Evolutionary conservation across 2,888 invertebrate species (phyloP), one percentile per base, ranked within the genome.

Genomic region (Epinotia brunnichana): DNA sequence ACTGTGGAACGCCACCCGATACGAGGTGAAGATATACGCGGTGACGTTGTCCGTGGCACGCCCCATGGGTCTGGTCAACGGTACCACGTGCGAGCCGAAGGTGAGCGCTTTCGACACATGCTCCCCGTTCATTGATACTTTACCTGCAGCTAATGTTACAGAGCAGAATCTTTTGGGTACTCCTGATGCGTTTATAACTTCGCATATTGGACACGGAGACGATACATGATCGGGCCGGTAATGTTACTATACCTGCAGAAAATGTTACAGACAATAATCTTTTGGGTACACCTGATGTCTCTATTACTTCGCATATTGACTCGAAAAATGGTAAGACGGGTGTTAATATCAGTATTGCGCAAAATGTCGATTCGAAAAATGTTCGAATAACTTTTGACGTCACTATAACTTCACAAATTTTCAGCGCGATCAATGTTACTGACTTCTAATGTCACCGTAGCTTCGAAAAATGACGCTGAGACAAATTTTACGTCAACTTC

Each of bases 1-100:
- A 54, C 76, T 93, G 0, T 86, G 86, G 79, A 93, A 93, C 74
- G 82, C 86, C 69, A 90, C 92, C 0, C 83, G 84, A 0, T 93
- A 93, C 77, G 93, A 93, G 74, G 92, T 94, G 73, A 92, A 90
- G 77, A 87, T 94, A 29, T 91, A 90, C 71, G 93, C 94, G 0
- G 90, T 88, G 0, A 93, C 93, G 0, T 77, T 85, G 74, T 94
- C 94, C 0, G 89, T 94, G 0, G 85, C 87, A 0, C 82, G 85
- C 0, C 81, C 87, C 0, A 81, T 85, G 17, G 77, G 81, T 0
- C 83, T 88, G 3, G 83, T 93, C 73, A 91, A 91, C 77, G 93
- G 94, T 0, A 79, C 86, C 0, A 90, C 90, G 73, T 92, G 91
- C 0, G 84, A 82, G 10, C 89, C 92, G 0, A 83, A 90, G 89